phyloP scores from a whole-genome alignment of 1,140 invertebrate genomes.

The Lepidurus arcticus region DNA sequence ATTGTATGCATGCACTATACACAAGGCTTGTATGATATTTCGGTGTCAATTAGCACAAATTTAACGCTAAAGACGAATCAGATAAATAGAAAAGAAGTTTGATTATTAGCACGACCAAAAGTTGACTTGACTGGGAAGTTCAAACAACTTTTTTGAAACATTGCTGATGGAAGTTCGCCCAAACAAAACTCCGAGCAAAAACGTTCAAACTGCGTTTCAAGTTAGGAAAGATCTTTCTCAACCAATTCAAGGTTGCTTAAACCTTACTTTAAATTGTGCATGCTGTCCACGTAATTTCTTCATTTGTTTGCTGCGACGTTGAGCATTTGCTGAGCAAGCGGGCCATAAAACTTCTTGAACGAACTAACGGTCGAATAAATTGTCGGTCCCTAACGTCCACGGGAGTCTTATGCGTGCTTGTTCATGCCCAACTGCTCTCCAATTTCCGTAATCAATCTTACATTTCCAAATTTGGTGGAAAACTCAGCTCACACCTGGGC shows the following conservation, averaged over 20 bases:
- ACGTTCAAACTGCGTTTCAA: not conserved
- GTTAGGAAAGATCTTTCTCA: not conserved
- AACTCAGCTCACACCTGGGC: not conserved
- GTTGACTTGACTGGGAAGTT: not conserved
- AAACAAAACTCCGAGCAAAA: not conserved
- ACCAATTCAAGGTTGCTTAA: not conserved
- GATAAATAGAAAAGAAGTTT: too few species aligned
- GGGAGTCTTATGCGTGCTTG: slow-evolving; percentile 20
- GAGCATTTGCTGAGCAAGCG: not conserved
- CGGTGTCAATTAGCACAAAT: too few species aligned
- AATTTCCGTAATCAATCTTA: not conserved
- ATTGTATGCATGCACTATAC: too few species aligned
- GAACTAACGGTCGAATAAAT: not conserved
- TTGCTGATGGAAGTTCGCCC: not conserved
- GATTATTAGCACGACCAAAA: not conserved
- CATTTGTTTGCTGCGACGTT: not conserved
- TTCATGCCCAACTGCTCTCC: slow-evolving; percentile 13
- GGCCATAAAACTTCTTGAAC: not conserved
- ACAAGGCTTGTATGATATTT: too few species aligned
- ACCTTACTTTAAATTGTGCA: not conserved
- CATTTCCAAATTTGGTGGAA: slow-evolving; percentile 9
- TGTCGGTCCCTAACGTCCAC: not conserved
- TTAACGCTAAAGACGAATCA: too few species aligned
- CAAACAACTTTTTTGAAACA: not conserved
- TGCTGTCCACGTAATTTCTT: slow-evolving; percentile 10